Percentiles rank a stretch among this genome's conserved stretches.
Evolutionary conservation across 2,113 vertebrate genomes (phyloP).

Genomic region (Syrrhaptes paradoxus): DNA sequence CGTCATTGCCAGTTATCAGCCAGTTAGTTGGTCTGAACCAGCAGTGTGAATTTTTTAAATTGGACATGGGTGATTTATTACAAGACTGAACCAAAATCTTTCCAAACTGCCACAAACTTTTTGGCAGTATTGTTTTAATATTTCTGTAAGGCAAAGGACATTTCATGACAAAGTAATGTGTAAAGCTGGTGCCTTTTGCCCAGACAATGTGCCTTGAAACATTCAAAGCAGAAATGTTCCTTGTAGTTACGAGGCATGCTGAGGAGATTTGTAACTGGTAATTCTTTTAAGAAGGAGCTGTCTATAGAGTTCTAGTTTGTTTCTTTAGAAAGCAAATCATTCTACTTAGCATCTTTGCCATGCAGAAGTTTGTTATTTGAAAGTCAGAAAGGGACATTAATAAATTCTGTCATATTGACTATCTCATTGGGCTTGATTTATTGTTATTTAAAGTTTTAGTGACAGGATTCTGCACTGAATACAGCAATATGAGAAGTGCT

Average conservation of each 20-base stretch:
- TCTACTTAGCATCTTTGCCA: background rate
- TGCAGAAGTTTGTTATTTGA: background rate
- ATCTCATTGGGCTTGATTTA: background rate
- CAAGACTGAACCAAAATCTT: background rate
- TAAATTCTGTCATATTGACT: background rate
- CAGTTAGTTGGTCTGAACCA: background rate
- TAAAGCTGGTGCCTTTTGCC: background rate
- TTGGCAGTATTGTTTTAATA: background rate
- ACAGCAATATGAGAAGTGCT: background rate
- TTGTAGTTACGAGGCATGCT: background rate
- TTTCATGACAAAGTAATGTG: background rate
- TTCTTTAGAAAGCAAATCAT: background rate
- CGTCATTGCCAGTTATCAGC: background rate
- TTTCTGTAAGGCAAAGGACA: background rate
- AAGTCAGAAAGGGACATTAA: background rate
- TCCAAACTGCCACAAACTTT: background rate
- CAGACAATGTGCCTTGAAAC: background rate
- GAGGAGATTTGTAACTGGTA: background rate
- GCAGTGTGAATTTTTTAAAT: background rate
- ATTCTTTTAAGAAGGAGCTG: background rate
- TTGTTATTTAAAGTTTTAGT: background rate
- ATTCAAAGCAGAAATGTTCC: background rate
- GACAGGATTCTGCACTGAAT: background rate
- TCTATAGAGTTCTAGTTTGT: background rate
- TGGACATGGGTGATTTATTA: background rate